These are phyloP conservation scores for Denticeps clupeoides DNA, from an alignment of 2,797 vertebrate species.

Conservation along the genomic window DNA sequence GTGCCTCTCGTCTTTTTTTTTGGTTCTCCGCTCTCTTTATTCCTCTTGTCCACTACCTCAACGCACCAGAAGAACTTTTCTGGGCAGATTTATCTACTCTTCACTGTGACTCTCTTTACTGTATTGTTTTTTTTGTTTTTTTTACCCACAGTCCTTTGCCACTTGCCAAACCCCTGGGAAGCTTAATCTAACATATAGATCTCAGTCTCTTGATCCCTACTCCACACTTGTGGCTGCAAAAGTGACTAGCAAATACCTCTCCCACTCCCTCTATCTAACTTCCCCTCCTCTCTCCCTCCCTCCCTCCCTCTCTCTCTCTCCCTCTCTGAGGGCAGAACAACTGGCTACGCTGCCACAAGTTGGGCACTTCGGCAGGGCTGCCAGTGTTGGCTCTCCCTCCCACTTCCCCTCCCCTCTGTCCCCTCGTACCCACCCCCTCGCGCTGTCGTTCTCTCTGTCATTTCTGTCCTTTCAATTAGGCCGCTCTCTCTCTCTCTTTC, in stretches of 20 bases:
- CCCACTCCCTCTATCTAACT: too few species aligned
- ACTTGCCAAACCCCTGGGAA: slow-evolving; percentile 9
- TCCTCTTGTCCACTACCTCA: neutral
- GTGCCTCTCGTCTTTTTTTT: neutral
- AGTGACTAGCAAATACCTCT: too few species aligned
- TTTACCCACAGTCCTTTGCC: slow-evolving; percentile 15
- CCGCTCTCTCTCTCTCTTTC: slow-evolving; percentile 25
- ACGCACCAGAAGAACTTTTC: too few species aligned
- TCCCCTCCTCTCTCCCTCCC: too few species aligned
- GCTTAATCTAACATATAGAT: slow-evolving; percentile 2
- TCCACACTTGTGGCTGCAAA: slow-evolving; percentile 17
- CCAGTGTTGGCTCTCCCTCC: slow-evolving; percentile 53
- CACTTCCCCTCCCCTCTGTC: slow-evolving; percentile 33
- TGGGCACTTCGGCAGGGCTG: slow-evolving; percentile 59
- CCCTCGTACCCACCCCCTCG: slow-evolving; percentile 7
- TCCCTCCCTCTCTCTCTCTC: neutral
- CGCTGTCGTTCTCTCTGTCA: slow-evolving; percentile 13
- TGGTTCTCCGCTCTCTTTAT: slow-evolving; percentile 14
- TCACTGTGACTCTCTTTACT: too few species aligned
- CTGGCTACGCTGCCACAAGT: slow-evolving; percentile 55
- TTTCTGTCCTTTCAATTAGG: slow-evolving; percentile 37
- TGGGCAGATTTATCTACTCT: too few species aligned
- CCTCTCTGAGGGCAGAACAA: slow-evolving; percentile 49
- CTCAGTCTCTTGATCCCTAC: slow-evolving; percentile 19
- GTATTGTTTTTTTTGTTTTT: too few species aligned